These are phyloP conservation scores for Myiopsitta monachus DNA, from an alignment of 2,113 vertebrate species.

Conservation along the genomic window DNA sequence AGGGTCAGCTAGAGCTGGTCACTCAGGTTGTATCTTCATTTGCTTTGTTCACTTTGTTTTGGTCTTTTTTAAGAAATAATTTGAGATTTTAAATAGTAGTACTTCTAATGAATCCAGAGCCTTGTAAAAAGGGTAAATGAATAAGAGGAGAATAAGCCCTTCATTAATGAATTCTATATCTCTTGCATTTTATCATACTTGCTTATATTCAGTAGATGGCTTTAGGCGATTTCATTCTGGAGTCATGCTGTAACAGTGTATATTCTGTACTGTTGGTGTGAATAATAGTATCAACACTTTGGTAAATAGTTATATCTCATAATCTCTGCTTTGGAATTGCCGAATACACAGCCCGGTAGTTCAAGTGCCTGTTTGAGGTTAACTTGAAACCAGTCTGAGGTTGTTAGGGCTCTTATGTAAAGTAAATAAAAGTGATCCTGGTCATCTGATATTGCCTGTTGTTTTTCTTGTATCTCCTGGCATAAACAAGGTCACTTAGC, in stretches of 20 bases:
- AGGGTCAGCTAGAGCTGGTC: neutral
- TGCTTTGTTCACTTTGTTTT: neutral
- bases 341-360: neutral
- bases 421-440: slow-evolving; percentile 15
- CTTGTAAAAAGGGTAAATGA: neutral
- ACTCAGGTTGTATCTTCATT: neutral
- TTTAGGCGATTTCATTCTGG: neutral
- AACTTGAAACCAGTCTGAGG: slow-evolving; percentile 11
- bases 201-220: neutral
- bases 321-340: neutral
- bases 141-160: neutral
- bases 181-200: neutral
- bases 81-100: neutral
- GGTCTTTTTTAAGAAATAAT: neutral
- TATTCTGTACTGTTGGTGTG: neutral
- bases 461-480: neutral
- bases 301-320: neutral
- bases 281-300: neutral
- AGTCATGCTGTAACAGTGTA: neutral
- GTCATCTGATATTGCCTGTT: slow-evolving; percentile 7
- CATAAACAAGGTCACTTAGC: neutral
- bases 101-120: neutral
- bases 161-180: neutral
- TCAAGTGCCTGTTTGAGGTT: neutral
- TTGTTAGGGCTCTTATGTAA: neutral